These are phyloP conservation scores for Parelbella ahira DNA, from an alignment of 2,888 invertebrate species.

Conservation along the genomic window DNA sequence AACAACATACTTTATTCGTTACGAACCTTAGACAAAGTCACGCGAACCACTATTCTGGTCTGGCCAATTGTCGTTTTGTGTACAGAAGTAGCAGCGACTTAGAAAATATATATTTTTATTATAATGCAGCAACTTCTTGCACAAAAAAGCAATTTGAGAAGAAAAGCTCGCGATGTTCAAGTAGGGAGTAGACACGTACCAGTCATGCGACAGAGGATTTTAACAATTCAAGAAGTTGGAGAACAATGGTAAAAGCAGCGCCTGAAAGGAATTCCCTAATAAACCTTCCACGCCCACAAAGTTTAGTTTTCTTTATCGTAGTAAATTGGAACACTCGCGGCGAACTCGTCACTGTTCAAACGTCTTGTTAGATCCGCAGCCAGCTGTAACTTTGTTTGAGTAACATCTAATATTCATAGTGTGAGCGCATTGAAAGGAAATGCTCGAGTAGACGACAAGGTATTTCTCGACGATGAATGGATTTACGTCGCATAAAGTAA, in stretches of 20 bases:
- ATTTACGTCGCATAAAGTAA: background rate
- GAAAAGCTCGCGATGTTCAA: too few relatives aligned
- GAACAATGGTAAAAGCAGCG: constrained; percentile 11
- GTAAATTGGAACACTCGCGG: constrained; percentile 19
- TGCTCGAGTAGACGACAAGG: background rate
- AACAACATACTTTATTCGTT: too few relatives aligned
- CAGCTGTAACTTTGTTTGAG: constrained; percentile 11
- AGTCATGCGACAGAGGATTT: constrained; percentile 13
- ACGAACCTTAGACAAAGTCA: too few relatives aligned
- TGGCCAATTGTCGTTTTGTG: too few relatives aligned
- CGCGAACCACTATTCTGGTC: too few relatives aligned
- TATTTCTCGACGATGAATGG: background rate
- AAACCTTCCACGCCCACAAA: constrained; percentile 3
- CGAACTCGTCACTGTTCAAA: constrained; percentile 16
- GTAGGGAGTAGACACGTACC: background rate
- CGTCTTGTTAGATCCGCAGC: constrained; percentile 13
- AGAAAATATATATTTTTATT: too few relatives aligned
- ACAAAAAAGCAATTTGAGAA: too few relatives aligned
- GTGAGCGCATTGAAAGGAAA: constrained; percentile 13
- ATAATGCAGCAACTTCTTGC: too few relatives aligned
- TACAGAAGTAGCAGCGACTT: too few relatives aligned
- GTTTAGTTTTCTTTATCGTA: constrained; percentile 14
- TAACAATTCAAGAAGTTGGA: constrained; percentile 16
- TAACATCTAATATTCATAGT: constrained; percentile 10
- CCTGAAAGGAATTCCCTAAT: constrained; percentile 9